These are phyloP conservation scores for Caenorhabditis wallacei DNA, from an alignment of 2,888 invertebrate species.

Conservation along the genomic window DNA sequence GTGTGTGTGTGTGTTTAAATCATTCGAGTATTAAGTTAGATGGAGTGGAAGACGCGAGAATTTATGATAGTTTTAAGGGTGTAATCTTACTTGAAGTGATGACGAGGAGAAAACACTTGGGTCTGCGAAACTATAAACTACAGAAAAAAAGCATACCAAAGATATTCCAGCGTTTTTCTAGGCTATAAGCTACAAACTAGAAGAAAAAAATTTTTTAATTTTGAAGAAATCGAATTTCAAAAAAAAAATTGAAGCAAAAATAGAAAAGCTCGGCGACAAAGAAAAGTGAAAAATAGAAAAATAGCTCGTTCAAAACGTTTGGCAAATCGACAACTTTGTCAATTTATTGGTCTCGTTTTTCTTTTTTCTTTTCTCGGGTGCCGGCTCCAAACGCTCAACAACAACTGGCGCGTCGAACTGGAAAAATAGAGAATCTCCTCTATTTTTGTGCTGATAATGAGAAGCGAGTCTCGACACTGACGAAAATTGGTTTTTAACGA, in stretches of 20 bases:
- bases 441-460: neutral
- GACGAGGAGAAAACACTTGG: neutral
- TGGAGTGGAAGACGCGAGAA: neutral
- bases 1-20: constrained; percentile 36
- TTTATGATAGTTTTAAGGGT: neutral
- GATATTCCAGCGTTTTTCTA: no score
- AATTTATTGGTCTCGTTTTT: constrained; percentile 46
- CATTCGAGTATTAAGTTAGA: neutral
- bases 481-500: constrained; percentile 21
- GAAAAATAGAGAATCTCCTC: constrained; percentile 21
- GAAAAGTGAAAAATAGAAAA: constrained; percentile 1
- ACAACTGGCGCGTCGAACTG: constrained; percentile 35
- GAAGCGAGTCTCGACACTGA: neutral
- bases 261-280: neutral
- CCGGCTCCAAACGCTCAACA: neutral
- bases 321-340: constrained; percentile 32
- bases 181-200: no score
- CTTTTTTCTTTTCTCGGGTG: constrained; percentile 1
- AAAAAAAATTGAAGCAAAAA: neutral
- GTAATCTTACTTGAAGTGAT: neutral
- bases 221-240: no score
- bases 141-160: no score
- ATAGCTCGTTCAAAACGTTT: constrained; percentile 15
- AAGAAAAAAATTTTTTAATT: neutral
- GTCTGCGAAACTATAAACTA: constrained; percentile 1